These are phyloP conservation scores for Microctenopoma lineatum DNA, from an alignment of 2,797 vertebrate genomes.

Conservation along the genomic window DNA sequence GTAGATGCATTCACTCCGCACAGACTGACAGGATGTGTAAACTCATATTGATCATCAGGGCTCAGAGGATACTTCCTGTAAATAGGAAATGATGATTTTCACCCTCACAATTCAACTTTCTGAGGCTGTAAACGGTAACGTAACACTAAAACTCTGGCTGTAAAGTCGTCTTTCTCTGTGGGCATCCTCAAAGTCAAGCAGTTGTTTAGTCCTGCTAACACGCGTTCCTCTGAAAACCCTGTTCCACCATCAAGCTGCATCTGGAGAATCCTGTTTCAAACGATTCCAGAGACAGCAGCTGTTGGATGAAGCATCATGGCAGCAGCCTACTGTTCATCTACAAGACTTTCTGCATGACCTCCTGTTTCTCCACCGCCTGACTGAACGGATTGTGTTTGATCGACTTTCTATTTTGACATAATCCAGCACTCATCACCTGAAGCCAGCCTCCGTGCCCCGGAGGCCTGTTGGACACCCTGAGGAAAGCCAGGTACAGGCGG, in stretches of 20 bases:
- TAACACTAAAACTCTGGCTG: too few relatives aligned
- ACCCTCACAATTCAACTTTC: background rate
- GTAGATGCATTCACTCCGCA: conserved; percentile 37
- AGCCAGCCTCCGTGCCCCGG: conserved; percentile 21
- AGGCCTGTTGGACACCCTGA: conserved; percentile 55
- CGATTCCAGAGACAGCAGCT: conserved; percentile 37
- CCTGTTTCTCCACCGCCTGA: too few relatives aligned
- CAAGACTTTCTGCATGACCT: background rate
- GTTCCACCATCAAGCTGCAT: conserved; percentile 23
- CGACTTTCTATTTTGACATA: conserved; percentile 9
- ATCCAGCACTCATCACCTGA: conserved; percentile 32
- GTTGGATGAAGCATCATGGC: conserved; percentile 1
- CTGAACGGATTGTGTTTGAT: background rate
- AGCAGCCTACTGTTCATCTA: background rate
- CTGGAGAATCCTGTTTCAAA: conserved; percentile 30
- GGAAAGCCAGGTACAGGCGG: conserved; percentile 70
- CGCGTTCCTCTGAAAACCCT: background rate
- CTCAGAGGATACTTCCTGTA: background rate
- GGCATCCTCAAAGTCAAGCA: background rate
- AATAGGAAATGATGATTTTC: too few relatives aligned
- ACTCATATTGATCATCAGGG: background rate
- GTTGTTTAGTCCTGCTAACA: background rate
- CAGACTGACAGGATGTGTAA: conserved; percentile 20
- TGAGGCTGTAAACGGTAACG: background rate
- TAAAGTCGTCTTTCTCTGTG: background rate